Evolutionary conservation across 2,113 vertebrate species (phyloP), one percentile per base, ranked within the genome.

Genomic region (Rynchops niger): DNA sequence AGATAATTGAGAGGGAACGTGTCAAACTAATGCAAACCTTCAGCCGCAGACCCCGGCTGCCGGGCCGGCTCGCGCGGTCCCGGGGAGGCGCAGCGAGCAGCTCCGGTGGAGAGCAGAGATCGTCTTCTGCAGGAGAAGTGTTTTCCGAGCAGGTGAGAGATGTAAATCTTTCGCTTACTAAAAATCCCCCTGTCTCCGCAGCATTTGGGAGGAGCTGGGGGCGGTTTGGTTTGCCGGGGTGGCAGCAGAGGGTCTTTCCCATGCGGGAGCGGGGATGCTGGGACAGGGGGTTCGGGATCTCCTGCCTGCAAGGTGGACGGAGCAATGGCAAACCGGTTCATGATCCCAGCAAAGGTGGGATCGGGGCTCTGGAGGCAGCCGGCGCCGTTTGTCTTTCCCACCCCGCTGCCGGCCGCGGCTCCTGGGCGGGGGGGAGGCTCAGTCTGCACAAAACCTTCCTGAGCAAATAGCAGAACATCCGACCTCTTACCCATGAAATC

Each of bases 401-500:
- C 15, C 52, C 47, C 0, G 0, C 61, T n/a, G 78, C 83, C 71
- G 27, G 72, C 58, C 4, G 0, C 0, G 32, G 71, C 86, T 91
- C 72, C 58, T 21, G 13, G 2, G 0, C 0, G 10, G 42, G 6
- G 2, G 7, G 9, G 38, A 45, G 66, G 45, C 86, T 9, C 80
- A 61, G 77, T 53, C 67, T 30, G 71, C 71, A 9, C 70, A 38
- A 71, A 85, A 36, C 62, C 78, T 56, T 63, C 73, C 78, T 52
- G 79, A 53, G 61, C 63, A 76, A 82, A 80, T 3, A 83, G 74
- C 85, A 5, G 88, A 85, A 25, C 29, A 1, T 20, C 93, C 70
- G 82, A 88, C 61, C 74, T 82, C 78, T 63, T 87, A 21, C 79
- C 90, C 49, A 22, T 36, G 77, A 95, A 97, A 95, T 92, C 80